Percentiles rank a stretch among this genome's conserved stretches.
phyloP scores from a whole-genome alignment of 2,797 vertebrate species.

The Triplophysa yarkandensis region DNA sequence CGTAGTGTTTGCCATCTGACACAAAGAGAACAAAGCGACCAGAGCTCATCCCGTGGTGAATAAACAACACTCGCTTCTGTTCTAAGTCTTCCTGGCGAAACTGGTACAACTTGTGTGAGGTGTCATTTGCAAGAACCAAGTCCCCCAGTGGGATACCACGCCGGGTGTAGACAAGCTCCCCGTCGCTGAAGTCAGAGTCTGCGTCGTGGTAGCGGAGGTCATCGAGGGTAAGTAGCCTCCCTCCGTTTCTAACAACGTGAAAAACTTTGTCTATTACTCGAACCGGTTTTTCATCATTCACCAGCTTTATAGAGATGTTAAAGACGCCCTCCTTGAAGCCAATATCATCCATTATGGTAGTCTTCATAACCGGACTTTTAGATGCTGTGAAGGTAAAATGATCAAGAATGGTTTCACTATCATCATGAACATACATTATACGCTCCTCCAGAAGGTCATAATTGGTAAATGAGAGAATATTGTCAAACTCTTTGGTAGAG shows the following conservation, averaged over 20 bases:
- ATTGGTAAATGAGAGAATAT: conserved; percentile 80
- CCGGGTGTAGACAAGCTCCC: conserved; percentile 82
- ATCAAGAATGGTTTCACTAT: conserved; percentile 84
- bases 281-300: conserved; percentile 89
- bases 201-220: conserved; percentile 86
- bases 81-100: conserved; percentile 84
- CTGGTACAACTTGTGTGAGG: conserved; percentile 81
- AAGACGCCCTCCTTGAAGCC: conserved; percentile 77
- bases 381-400: conserved; percentile 80
- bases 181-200: conserved; percentile 86
- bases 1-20: conserved; percentile 87
- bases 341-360: conserved; percentile 56
- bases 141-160: conserved; percentile 88
- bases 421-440: conserved; percentile 87
- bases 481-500: conserved; percentile 75
- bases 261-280: conserved; percentile 84
- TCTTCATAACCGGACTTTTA: conserved; percentile 63
- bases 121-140: conserved; percentile 83
- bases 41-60: conserved; percentile 78
- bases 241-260: conserved; percentile 78
- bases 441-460: conserved; percentile 77
- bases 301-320: conserved; percentile 79
- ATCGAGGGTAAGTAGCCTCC: conserved; percentile 79
- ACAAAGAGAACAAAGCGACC: conserved; percentile 89
- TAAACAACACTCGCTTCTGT: conserved; percentile 82